phyloP scores from a whole-genome alignment of 1,140 invertebrate species.

The Lineus longissimus region DNA sequence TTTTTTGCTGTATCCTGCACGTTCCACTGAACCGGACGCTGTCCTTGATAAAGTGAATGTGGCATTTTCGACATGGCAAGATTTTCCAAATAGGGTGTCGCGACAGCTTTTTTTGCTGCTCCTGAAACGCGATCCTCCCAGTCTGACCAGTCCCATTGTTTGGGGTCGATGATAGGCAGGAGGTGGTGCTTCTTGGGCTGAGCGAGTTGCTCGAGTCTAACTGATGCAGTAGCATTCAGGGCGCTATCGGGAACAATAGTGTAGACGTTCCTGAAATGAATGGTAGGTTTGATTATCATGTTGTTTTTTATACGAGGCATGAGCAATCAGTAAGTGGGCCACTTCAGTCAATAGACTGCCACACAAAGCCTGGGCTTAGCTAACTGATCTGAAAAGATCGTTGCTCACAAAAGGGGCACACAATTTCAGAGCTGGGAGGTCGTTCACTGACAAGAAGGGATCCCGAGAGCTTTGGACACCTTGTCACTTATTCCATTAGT shows the following conservation, averaged over 20 bases:
- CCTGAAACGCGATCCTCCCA: conserved; percentile 28
- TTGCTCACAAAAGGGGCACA: too few relatives aligned
- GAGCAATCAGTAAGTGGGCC: too few relatives aligned
- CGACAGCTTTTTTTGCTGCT: conserved; percentile 22
- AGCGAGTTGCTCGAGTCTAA: conserved; percentile 26
- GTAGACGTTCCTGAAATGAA: conserved; percentile 24
- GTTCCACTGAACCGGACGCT: conserved; percentile 32
- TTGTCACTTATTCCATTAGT: too few relatives aligned
- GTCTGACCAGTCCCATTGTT: conserved; percentile 11
- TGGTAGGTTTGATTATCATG: too few relatives aligned
- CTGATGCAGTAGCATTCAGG: conserved; percentile 19
- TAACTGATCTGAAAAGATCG: too few relatives aligned
- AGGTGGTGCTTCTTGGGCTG: conserved; percentile 21
- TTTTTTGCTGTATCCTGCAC: conserved; percentile 32
- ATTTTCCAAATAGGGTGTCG: conserved; percentile 26
- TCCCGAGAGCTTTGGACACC: too few relatives aligned
- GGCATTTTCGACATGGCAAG: conserved; percentile 31
- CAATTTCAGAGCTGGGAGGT: too few relatives aligned
- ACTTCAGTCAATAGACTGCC: too few relatives aligned
- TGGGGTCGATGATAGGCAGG: conserved; percentile 22
- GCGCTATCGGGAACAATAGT: conserved; percentile 26
- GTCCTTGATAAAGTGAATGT: conserved; percentile 29
- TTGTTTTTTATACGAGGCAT: too few relatives aligned
- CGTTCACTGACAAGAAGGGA: too few relatives aligned
- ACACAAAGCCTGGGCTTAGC: too few relatives aligned